Evolutionary conservation across 2,113 vertebrate genomes (phyloP).

Genomic region (Climacteris rufus): DNA sequence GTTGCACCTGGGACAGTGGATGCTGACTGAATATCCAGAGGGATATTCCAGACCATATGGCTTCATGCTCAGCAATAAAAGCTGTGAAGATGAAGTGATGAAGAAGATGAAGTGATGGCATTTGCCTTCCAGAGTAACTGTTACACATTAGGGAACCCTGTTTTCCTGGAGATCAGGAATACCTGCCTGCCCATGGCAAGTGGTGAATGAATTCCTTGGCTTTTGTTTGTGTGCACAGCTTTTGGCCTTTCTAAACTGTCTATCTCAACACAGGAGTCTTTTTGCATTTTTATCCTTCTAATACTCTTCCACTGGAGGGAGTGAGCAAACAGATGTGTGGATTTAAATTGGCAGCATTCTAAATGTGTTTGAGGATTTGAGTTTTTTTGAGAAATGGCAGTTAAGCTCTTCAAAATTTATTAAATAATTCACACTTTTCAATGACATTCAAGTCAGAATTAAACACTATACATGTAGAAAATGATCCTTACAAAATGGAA

Average conservation of each 20-base stretch:
- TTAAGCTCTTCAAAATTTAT: neutral
- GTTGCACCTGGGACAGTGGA: no score
- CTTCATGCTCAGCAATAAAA: neutral
- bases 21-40: neutral
- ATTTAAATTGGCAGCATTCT: neutral
- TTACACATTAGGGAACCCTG: neutral
- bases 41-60: no score
- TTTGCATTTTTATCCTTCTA: neutral
- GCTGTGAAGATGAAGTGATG: neutral
- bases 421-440: conserved; percentile 42
- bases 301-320: neutral
- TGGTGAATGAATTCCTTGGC: neutral
- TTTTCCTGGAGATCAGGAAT: neutral
- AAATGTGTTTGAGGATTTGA: neutral
- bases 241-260: neutral
- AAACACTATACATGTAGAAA: neutral
- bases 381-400: neutral
- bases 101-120: neutral
- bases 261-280: neutral
- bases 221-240: neutral
- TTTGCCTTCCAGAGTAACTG: neutral
- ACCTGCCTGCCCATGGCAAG: neutral
- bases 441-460: neutral
- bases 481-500: neutral
- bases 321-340: neutral